A percentile compares a stretch with the other conserved stretches of the same genome.
Conservation (phyloP, 2,113 vertebrate genomes). For the Micronycteris hirsuta region DNA sequence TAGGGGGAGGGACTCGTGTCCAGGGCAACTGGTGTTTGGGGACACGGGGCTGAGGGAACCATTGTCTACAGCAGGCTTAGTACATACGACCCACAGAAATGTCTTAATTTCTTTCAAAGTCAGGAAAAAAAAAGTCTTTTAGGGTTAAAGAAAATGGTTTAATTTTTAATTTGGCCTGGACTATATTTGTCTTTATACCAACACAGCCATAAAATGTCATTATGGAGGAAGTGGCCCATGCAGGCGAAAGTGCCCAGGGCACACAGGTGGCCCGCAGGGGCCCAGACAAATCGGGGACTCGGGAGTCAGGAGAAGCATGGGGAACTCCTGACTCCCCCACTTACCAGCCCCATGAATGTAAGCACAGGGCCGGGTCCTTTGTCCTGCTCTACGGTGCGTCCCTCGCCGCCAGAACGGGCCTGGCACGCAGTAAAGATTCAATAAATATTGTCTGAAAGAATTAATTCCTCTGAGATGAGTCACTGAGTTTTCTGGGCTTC, state of each 20-base stretch:
- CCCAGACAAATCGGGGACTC: neutral
- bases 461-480: neutral
- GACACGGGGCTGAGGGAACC: rapidly evolving
- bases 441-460: neutral
- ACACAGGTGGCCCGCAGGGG: neutral
- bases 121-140: neutral
- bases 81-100: neutral
- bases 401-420: neutral
- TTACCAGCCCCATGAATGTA: neutral
- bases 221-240: neutral
- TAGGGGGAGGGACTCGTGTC: neutral
- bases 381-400: neutral
- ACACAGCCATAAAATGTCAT: neutral
- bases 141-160: neutral
- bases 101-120: neutral
- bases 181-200: neutral
- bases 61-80: neutral
- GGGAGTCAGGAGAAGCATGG: neutral
- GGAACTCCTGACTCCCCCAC: neutral
- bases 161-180: neutral
- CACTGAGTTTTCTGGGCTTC: neutral
- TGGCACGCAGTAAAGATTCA: neutral
- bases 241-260: neutral
- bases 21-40: neutral
- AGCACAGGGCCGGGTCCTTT: rapidly evolving